Percentiles rank a stretch among this genome's conserved stretches.
These are phyloP conservation scores for Papilio demoleus DNA, from an alignment of 2,888 invertebrate genomes.

Conservation along the genomic window DNA sequence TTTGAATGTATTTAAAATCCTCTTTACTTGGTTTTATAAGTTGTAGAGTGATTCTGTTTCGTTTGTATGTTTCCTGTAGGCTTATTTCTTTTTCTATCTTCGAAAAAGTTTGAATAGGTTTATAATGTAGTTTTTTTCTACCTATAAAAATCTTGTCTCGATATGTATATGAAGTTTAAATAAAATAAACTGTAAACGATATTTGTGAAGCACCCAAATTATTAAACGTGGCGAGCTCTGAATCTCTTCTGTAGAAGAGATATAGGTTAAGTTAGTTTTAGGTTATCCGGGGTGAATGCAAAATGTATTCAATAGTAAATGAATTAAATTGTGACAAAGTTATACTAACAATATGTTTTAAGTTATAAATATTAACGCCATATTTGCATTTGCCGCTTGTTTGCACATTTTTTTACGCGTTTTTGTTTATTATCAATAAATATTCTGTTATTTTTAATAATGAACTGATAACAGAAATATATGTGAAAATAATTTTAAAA, in stretches of 20 bases:
- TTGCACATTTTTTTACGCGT: slow-evolving; percentile 23
- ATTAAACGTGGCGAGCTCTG: slow-evolving; percentile 66
- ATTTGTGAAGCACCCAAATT: slow-evolving; percentile 61
- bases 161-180: slow-evolving; percentile 3
- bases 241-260: slow-evolving; percentile 40
- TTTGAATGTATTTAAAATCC: slow-evolving; percentile 13
- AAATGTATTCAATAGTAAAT: slow-evolving; percentile 16
- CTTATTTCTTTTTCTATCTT: slow-evolving; percentile 32
- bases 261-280: slow-evolving; percentile 43
- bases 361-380: slow-evolving; percentile 38
- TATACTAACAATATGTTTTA: slow-evolving; percentile 40
- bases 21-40: slow-evolving; percentile 29
- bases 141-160: too few relatives aligned
- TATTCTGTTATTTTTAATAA: neutral
- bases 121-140: too few relatives aligned
- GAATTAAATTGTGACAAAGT: slow-evolving; percentile 32
- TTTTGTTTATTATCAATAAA: neutral
- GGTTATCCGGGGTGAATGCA: slow-evolving; percentile 39
- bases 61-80: neutral
- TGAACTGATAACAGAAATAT: slow-evolving; percentile 24
- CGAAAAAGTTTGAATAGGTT: slow-evolving; percentile 34
- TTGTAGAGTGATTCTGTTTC: slow-evolving; percentile 33
- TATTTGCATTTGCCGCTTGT: slow-evolving; percentile 35
- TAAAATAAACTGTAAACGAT: slow-evolving; percentile 11
- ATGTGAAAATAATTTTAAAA: neutral